These are phyloP conservation scores for Oncorhynchus keta DNA, from an alignment of 2,113 vertebrate genomes.

Conservation along the genomic window DNA sequence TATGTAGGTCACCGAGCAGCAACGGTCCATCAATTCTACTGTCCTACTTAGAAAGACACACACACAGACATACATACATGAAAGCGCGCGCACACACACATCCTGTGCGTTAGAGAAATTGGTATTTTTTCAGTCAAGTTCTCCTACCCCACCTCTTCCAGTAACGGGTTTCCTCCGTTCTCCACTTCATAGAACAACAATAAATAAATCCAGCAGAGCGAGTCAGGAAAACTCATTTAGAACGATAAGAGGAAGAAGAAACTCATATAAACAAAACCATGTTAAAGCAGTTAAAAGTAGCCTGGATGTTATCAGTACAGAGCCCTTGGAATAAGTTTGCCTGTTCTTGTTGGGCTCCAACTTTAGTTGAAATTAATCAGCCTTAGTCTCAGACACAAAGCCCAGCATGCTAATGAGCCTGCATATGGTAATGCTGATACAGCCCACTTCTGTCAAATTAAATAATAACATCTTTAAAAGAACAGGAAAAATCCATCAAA, in stretches of 20 bases:
- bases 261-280: slow-evolving; percentile 37
- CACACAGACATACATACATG: too few relatives aligned
- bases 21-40: slow-evolving; percentile 62
- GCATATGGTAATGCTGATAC: slow-evolving; percentile 40
- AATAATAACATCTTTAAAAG: neutral
- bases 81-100: neutral
- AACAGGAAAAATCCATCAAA: slow-evolving; percentile 13
- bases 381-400: slow-evolving; percentile 23
- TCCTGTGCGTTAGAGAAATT: slow-evolving; percentile 1
- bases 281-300: neutral
- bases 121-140: slow-evolving; percentile 10
- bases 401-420: slow-evolving; percentile 19
- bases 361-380: slow-evolving; percentile 41
- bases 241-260: slow-evolving; percentile 31
- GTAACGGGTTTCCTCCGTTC: neutral
- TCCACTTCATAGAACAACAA: neutral
- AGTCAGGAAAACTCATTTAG: slow-evolving; percentile 29
- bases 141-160: neutral
- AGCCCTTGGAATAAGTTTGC: slow-evolving; percentile 17
- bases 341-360: slow-evolving; percentile 24
- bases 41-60: slow-evolving; percentile 58
- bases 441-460: slow-evolving; percentile 10
- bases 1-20: slow-evolving; percentile 66
- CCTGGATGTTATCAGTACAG: too few relatives aligned
- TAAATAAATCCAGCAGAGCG: slow-evolving; percentile 9